Base-by-base conservation (phyloP, 1,140 invertebrate species). In the Neoseiulus cucumeris region DNA sequence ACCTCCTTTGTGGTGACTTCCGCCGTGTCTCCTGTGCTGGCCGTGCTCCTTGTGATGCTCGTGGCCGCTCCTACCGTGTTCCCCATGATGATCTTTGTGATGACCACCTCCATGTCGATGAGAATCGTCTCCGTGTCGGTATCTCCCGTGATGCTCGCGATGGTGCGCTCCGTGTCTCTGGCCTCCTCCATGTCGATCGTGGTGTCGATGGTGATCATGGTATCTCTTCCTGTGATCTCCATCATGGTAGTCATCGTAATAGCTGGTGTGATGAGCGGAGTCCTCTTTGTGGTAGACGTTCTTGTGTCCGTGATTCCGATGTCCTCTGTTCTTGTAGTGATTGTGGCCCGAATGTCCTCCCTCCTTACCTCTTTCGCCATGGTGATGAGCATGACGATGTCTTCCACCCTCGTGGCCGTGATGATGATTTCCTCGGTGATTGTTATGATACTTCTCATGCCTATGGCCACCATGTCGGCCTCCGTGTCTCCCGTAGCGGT, bases 211-310 rank as follows among this genome's bases (percentile, higher is more conserved):
- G 9, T 70, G 51, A 44, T 70, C 42, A 64, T 70, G 69, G 44
- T 70, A 55, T 25, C 68, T 70, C 39, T 66, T 68, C 33, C 67
- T 64, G 20, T 67, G 67, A 20, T 65, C 42, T 59, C 51, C 51
- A 25, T 59, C 51, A 25, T 59, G 51, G 22, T 59, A 25, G 64
- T 70, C 66, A 18, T 70, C 68, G 39, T 70, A 67, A 45, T 67
- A 70, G 30, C 66, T 68, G 44, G 67, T 64, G 42, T 68, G 55
- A 28, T 67, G 65, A 20, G 66, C 69, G 18, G 68, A 70, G 55
- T 70, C 70, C 33, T 70, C 69, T 44, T 70, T 70, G 68, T 70
- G 69, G 65, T 70, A 70, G 12, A 68, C 65, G n/a, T 70, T 70
- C 64, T 70, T 70, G 64, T 65, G 70, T 33, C 70, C 70, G 65